These are phyloP conservation scores for Diaphora mendica DNA, from an alignment of 2,888 invertebrate species.

Conservation along the genomic window DNA sequence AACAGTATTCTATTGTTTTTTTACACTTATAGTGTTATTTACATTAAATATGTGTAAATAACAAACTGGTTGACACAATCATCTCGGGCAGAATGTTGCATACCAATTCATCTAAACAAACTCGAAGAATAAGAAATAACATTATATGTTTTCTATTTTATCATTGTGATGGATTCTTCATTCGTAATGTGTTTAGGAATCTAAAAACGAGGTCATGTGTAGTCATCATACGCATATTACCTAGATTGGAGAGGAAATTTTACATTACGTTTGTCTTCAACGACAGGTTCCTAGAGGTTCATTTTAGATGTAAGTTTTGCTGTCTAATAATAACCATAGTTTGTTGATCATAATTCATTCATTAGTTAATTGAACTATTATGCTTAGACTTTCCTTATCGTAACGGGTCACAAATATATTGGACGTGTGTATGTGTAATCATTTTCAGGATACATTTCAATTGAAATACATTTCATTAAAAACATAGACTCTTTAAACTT, in stretches of 20 bases:
- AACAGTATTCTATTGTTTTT: slow-evolving; percentile 62
- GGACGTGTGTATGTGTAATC: too few species aligned
- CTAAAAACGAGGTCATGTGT: slow-evolving; percentile 37
- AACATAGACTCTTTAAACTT: too few species aligned
- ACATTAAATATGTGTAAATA: slow-evolving; percentile 64
- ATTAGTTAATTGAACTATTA: neutral
- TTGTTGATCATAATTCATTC: neutral
- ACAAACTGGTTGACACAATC: slow-evolving; percentile 56
- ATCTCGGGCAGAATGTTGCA: slow-evolving; percentile 61
- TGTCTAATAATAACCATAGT: neutral
- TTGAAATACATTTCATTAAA: neutral
- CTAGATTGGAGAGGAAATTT: neutral
- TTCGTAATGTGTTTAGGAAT: slow-evolving; percentile 52
- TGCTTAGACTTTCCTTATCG: neutral
- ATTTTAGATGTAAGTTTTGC: neutral
- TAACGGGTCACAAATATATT: neutral
- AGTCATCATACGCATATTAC: neutral
- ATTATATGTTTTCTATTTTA: slow-evolving; percentile 57
- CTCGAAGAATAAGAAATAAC: slow-evolving; percentile 55
- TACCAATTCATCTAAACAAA: slow-evolving; percentile 67
- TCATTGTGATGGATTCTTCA: slow-evolving; percentile 55
- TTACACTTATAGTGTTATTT: slow-evolving; percentile 54
- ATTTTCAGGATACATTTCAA: neutral
- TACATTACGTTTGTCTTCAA: neutral
- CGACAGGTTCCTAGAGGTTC: neutral